phyloP scores from a whole-genome alignment of 2,113 vertebrate species.

The pig (Sus scrofa) region DNA sequence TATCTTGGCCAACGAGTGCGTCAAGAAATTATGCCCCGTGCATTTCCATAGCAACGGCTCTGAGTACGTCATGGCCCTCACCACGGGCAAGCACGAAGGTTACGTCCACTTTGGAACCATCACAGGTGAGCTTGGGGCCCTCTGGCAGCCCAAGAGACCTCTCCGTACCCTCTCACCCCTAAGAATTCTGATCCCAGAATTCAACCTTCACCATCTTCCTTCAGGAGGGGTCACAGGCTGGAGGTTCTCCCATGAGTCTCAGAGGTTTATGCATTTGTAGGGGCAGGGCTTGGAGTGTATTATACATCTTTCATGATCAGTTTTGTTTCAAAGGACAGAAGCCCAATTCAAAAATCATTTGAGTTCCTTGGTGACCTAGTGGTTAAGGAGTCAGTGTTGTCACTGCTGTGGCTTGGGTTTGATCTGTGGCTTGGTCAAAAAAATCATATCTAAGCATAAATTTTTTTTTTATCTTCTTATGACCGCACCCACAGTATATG shows the following conservation, averaged over 20 bases:
- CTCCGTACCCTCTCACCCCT: neutral
- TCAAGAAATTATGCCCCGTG: slow-evolving; percentile 82
- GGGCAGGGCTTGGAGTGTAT: neutral
- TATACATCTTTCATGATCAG: neutral
- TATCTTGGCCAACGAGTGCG: slow-evolving; percentile 79
- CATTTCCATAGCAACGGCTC: slow-evolving; percentile 58
- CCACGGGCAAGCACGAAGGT: slow-evolving; percentile 76
- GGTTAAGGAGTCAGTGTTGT: no score
- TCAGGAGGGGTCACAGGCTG: neutral
- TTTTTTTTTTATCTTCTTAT: no score
- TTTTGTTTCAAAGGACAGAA: slow-evolving; percentile 1
- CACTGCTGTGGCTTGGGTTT: no score
- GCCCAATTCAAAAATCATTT: slow-evolving; percentile 8
- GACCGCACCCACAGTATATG: no score
- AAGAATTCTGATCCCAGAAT: neutral
- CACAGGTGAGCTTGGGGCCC: slow-evolving; percentile 66
- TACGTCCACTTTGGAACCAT: slow-evolving; percentile 79
- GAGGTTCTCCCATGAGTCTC: neutral
- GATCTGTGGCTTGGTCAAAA: neutral
- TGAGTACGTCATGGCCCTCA: slow-evolving; percentile 81
- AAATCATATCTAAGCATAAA: neutral
- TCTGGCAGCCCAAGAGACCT: neutral
- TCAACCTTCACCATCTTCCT: neutral
- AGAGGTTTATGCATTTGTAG: neutral
- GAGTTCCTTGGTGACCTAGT: no score